Evolutionary conservation across 2,113 vertebrate genomes (phyloP).

Genomic region (Callorhinus ursinus): DNA sequence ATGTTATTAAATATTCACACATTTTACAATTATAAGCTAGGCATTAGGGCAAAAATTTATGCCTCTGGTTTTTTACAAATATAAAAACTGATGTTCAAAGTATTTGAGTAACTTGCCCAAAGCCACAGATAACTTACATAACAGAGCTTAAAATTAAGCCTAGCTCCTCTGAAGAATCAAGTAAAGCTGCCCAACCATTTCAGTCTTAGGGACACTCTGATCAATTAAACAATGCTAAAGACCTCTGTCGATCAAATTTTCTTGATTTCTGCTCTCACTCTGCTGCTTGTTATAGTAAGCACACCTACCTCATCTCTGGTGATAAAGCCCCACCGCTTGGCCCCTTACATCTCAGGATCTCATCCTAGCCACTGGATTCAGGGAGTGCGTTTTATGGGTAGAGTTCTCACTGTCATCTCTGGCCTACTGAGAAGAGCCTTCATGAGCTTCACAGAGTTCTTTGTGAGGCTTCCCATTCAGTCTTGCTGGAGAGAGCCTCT

Average conservation of each 20-base stretch:
- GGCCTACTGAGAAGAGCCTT: not conserved
- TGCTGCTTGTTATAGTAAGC: not conserved
- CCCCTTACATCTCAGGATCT: not conserved
- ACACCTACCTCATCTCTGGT: not conserved
- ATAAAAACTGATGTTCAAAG: not conserved
- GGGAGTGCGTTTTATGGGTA: not conserved
- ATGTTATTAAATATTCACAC: not conserved
- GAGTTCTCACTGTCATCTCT: not conserved
- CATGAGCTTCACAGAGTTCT: not conserved
- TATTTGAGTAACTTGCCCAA: not conserved
- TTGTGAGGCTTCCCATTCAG: not conserved
- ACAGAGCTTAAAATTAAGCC: not conserved
- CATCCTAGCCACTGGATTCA: not conserved
- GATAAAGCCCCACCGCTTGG: too few relatives aligned
- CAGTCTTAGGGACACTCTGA: not conserved
- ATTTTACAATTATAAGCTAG: not conserved
- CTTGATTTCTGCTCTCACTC: not conserved
- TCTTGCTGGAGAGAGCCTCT: not conserved
- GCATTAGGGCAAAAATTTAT: not conserved
- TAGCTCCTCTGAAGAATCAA: not conserved
- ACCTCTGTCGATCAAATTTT: not conserved
- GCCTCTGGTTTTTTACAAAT: not conserved
- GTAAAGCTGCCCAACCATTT: not conserved
- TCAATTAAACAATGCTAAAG: not conserved
- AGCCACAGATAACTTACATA: not conserved